phyloP scores from a whole-genome alignment of 1,140 invertebrate genomes.

The Pomacea maculata region DNA sequence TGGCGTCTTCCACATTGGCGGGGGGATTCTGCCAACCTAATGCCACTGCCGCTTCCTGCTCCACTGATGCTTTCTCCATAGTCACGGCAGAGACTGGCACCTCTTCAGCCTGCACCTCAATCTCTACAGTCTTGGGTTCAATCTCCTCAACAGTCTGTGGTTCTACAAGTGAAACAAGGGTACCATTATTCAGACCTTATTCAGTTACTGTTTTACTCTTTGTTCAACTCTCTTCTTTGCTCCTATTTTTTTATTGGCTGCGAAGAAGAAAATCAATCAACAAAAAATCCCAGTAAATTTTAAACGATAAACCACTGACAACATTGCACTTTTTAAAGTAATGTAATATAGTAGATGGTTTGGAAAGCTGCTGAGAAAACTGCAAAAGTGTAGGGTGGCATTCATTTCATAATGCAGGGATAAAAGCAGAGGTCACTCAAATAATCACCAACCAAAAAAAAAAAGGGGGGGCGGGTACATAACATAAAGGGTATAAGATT shows the following conservation, averaged over 20 bases:
- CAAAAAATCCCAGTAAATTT: no score
- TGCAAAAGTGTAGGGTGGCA: no score
- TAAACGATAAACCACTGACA: no score
- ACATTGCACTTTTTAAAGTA: no score
- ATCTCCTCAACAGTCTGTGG: constrained; percentile 46
- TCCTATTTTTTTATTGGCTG: background rate
- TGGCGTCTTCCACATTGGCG: constrained; percentile 42
- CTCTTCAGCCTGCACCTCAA: constrained; percentile 35
- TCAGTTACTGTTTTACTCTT: background rate
- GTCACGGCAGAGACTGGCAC: constrained; percentile 13
- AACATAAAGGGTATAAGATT: no score
- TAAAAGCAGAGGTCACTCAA: no score
- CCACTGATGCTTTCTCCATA: constrained; percentile 38
- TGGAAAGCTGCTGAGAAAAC: no score
- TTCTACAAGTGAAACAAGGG: constrained; percentile 41
- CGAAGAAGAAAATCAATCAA: no score
- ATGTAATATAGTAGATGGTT: no score
- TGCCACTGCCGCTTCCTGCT: constrained; percentile 31
- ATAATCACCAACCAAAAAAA: no score
- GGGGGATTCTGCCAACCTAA: constrained; percentile 50
- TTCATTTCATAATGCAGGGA: no score
- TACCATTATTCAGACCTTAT: constrained; percentile 1
- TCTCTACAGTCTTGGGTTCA: constrained; percentile 44
- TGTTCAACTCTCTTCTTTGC: background rate
- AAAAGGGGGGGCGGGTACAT: no score